Percentiles rank a stretch among this genome's conserved stretches.
These are phyloP conservation scores for Paedocypris sp. DNA, from an alignment of 2,113 vertebrate species.

Conservation along the genomic window DNA sequence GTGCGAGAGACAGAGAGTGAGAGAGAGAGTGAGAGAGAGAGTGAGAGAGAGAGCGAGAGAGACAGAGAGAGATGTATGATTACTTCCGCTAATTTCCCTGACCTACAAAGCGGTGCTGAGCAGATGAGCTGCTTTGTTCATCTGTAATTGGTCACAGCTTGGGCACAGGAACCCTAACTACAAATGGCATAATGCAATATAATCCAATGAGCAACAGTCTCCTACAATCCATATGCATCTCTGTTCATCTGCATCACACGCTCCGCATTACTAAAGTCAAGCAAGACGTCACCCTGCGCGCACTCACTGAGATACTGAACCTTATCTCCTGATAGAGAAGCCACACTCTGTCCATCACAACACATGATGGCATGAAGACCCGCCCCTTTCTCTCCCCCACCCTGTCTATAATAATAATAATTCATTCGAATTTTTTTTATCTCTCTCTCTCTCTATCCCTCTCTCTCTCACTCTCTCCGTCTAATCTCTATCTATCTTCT, in stretches of 20 bases:
- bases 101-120: constrained; percentile 61
- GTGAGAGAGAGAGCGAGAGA: neutral
- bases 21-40: neutral
- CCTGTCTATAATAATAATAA: no score
- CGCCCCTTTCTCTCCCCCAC: no score
- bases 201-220: constrained; percentile 48
- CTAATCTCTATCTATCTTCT: no score
- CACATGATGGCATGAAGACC: no score
- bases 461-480: no score
- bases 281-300: no score
- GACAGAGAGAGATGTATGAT: constrained; percentile 25
- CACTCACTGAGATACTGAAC: no score
- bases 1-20: constrained; percentile 27
- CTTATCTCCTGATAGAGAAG: no score
- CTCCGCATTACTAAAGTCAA: constrained; percentile 42
- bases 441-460: no score
- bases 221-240: constrained; percentile 38
- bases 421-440: no score
- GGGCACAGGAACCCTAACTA: constrained; percentile 52
- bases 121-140: constrained; percentile 63
- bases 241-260: constrained; percentile 40
- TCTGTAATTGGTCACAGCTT: constrained; percentile 62
- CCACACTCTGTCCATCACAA: no score
- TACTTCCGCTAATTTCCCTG: constrained; percentile 53
- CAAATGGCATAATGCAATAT: constrained; percentile 50